These are phyloP conservation scores for Ceratina japonica DNA, from an alignment of 1,140 invertebrate genomes.

Conservation along the genomic window DNA sequence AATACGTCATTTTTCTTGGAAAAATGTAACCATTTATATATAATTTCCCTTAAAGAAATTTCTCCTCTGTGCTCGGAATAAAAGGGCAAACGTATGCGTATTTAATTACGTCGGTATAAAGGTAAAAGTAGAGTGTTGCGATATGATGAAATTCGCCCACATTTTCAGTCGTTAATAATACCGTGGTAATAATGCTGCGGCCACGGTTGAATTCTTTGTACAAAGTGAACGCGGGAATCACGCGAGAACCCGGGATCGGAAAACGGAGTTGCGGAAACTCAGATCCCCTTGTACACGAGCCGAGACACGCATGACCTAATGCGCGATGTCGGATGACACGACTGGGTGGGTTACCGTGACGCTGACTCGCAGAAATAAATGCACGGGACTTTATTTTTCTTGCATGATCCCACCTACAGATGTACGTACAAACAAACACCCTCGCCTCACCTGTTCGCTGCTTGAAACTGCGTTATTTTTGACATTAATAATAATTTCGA, in stretches of 20 bases:
- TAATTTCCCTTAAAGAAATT: too few species aligned
- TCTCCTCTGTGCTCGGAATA: too few species aligned
- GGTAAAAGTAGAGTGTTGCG: background rate
- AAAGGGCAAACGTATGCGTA: background rate
- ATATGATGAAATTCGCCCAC: background rate
- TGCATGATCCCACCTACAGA: background rate
- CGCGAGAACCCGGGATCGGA: background rate
- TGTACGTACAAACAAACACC: background rate
- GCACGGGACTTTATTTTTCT: background rate
- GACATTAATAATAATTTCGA: background rate
- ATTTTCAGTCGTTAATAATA: background rate
- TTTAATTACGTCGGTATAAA: background rate
- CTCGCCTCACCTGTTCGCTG: background rate
- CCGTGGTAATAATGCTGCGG: background rate
- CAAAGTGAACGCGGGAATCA: background rate
- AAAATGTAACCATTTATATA: too few species aligned
- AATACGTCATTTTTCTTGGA: too few species aligned
- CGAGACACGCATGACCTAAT: slow-evolving; percentile 11
- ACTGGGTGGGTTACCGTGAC: too few species aligned
- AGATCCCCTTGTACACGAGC: background rate
- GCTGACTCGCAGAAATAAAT: slow-evolving; percentile 6
- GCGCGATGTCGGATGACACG: background rate
- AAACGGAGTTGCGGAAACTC: background rate
- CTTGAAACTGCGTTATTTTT: background rate
- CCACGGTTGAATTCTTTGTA: background rate